Evolutionary conservation across 1,140 invertebrate species (phyloP).

Genomic region (Theocolax elegans): DNA sequence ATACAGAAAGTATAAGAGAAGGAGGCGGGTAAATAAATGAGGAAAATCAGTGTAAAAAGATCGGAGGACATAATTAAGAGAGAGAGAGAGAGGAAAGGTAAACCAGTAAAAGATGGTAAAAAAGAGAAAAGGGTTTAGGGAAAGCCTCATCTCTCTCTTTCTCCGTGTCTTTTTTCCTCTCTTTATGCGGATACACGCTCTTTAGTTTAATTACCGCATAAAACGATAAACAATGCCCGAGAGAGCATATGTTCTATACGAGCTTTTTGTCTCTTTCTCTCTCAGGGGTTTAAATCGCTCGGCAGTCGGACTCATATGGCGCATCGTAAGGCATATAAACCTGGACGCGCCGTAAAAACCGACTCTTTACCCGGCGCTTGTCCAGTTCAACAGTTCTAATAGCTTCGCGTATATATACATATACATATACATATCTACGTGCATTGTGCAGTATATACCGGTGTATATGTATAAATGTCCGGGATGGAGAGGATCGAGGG

Average conservation of each 20-base stretch:
- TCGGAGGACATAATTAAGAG: slow-evolving; percentile 22
- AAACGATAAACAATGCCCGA: slow-evolving; percentile 57
- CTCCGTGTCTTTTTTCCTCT: background rate
- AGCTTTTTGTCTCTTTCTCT: background rate
- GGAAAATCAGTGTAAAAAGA: background rate
- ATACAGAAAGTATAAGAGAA: background rate
- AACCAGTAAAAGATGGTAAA: background rate
- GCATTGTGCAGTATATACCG: too few species aligned
- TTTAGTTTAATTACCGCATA: slow-evolving; percentile 61
- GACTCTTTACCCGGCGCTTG: background rate
- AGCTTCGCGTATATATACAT: too few species aligned
- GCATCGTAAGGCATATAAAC: slow-evolving; percentile 53
- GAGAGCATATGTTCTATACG: slow-evolving; percentile 22
- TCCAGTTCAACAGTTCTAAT: too few species aligned
- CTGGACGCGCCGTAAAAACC: slow-evolving; percentile 29
- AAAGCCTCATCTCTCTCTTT: slow-evolving; percentile 1
- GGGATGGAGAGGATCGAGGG: too few species aligned
- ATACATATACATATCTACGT: too few species aligned
- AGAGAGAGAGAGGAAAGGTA: background rate
- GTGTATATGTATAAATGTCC: too few species aligned
- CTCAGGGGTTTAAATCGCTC: slow-evolving; percentile 49
- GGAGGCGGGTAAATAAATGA: background rate
- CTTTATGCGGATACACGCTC: slow-evolving; percentile 48
- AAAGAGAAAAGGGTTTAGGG: background rate
- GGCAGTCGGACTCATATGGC: slow-evolving; percentile 58